Evolutionary conservation across 2,888 invertebrate species (phyloP), one percentile per base, ranked within the genome.

Genomic region (Nemotelus pantherinus): DNA sequence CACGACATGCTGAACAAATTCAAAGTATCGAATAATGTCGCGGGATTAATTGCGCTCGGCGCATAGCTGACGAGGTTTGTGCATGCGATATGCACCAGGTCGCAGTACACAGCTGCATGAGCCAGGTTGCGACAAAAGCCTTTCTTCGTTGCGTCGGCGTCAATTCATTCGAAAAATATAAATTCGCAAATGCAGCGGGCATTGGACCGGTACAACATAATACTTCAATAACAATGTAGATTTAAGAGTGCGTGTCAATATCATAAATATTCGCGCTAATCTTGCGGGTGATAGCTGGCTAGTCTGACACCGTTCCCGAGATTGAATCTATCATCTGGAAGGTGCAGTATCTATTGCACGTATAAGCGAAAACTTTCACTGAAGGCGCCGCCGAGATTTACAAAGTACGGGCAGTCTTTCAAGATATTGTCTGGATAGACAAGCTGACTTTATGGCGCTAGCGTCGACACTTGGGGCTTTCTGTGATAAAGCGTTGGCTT

Each of bases 231-330:
- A 2, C 39, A 71, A 71, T 71, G 71, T 53, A 55, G 41, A 55
- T 71, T 55, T 55, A 25, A 43, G 57, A 57, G 47, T 71, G 71
- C 57, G 47, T 72, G 58, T 58, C 72, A 58, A 72, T 58, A 72
- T 72, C 72, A 72, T 72, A 72, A 72, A 72, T 72, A 72, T 57
- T 72, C 72, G 25, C 65, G 47, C 45, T 72, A 72, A 72, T 72
- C 72, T 58, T 9, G 58, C 25, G 25, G 25, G 25, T 25, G 0
- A 25, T 25, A 25, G 25, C 25, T 43, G 6, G 57, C 47, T 57
- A 25, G 57, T 44, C 47, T 72, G 72, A 72, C 72, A 72, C 72
- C n/a, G 58, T 44, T 72, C 72, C 48, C 45, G 58, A 58, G 65
- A 72, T 72, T 72, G 47, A 71, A 58, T 72, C 72, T 9, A 71